Evolutionary conservation across 2,113 vertebrate genomes (phyloP).

Genomic region (Leptocoma aspasia): DNA sequence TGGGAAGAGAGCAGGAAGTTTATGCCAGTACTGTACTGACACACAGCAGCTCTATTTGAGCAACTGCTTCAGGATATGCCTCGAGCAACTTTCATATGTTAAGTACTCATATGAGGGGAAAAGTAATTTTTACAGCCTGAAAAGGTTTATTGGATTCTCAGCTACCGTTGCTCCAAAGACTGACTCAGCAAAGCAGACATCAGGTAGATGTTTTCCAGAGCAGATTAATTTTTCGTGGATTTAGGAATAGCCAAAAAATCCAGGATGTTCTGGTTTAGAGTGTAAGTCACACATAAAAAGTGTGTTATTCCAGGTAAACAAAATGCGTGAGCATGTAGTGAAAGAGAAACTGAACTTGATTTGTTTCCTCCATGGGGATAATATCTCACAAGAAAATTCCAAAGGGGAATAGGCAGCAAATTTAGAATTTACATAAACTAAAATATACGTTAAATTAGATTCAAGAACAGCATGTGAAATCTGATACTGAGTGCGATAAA

Average conservation of each 20-base stretch:
- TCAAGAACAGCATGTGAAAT: not conserved
- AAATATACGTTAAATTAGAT: not conserved
- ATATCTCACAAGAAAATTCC: not conserved
- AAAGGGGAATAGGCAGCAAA: not conserved
- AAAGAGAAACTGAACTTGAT: not conserved
- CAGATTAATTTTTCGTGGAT: not conserved
- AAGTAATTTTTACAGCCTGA: not conserved
- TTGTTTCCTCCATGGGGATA: not conserved
- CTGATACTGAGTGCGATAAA: not conserved
- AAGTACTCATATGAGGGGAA: not conserved
- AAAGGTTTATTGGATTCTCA: not conserved
- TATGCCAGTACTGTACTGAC: not conserved
- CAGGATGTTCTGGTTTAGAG: not conserved
- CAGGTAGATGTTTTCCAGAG: not conserved
- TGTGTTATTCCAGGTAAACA: not conserved
- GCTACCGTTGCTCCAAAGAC: not conserved
- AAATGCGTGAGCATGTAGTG: not conserved
- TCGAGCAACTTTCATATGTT: conserved; percentile 25
- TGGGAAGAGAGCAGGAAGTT: not conserved
- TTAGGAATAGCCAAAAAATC: not conserved
- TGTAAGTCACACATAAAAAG: not conserved
- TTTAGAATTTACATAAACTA: not conserved
- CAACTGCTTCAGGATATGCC: conserved; percentile 22
- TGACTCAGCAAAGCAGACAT: not conserved
- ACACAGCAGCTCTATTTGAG: conserved; percentile 9